Base-by-base conservation (phyloP, 2,888 invertebrate genomes). In the Brachyptera risi region DNA sequence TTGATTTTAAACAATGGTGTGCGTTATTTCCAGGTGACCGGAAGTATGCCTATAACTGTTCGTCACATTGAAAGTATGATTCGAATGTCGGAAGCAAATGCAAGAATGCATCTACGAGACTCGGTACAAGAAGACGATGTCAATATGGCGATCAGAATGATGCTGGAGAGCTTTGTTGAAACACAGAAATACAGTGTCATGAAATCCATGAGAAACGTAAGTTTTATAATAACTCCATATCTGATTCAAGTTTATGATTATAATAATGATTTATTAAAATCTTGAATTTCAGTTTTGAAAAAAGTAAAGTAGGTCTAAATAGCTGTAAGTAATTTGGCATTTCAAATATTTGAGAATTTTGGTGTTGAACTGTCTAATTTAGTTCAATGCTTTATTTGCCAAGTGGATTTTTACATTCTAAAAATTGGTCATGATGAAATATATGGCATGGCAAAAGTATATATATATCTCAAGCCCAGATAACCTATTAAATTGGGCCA, bases 151-250 rank as follows among this genome's bases (percentile, higher is more conserved):
- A 96, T 98, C 65, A 81, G 96, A 60, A 93, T 96, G 80, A 92
- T 96, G 88, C 81, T 99, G 59, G 98, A 99, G 76, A 96, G 96
- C 73, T 99, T 99, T 78, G 93, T 99, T 59, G 92, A 94, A 68
- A 97, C 99, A 0, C 99, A 99, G 78, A 99, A 99, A 75, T 97
- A 93, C 81, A 93, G 94, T 71, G 92, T 99, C 26, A 98, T 96
- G 95, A 87, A 93, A 68, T 85, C 89, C 51, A 99, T 99, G 95
- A 84, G 87, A 79, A 88, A 88, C 81, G 92, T 92, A 75, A 68
- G 71, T 68, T 42, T 38, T 59, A 19, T 21, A 21, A 31, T 5
- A 31, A 31, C 31, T 31, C 11, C 11, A 5, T 31, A 31, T 11
- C 31, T 5, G 31, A 31, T 31, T 31, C 31, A 31, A 5, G 11